These are phyloP conservation scores for Chloroclysta siterata DNA, from an alignment of 2,888 invertebrate genomes.

Conservation along the genomic window DNA sequence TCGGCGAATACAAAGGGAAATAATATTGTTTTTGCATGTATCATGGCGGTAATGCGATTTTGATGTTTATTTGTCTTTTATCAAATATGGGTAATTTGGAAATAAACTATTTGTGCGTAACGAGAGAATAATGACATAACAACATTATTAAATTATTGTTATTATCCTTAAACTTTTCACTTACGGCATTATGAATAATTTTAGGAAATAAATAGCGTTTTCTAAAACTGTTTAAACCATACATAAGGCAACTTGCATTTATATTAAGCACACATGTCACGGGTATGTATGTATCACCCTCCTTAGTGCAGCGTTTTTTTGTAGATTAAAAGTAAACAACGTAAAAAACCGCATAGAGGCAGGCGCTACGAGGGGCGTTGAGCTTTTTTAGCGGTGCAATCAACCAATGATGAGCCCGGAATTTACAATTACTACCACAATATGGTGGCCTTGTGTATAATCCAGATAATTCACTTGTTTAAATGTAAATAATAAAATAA, in stretches of 20 bases:
- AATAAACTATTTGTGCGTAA: conserved; percentile 8
- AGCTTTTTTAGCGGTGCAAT: conserved; percentile 65
- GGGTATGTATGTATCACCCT: conserved; percentile 3
- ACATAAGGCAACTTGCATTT: not conserved
- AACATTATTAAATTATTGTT: conserved; percentile 10
- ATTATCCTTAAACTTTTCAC: conserved; percentile 12
- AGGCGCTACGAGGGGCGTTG: conserved; percentile 66
- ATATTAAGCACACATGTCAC: not conserved
- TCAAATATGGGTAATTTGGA: conserved; percentile 39
- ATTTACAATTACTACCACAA: conserved; percentile 36
- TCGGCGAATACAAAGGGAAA: conserved; percentile 64
- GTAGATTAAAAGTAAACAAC: conserved; percentile 47
- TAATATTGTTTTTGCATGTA: conserved; percentile 69
- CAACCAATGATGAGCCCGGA: conserved; percentile 66
- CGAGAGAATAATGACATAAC: conserved; percentile 22
- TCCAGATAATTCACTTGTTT: not conserved
- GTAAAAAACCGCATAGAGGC: conserved; percentile 57
- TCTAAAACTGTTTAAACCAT: not conserved
- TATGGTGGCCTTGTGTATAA: not conserved
- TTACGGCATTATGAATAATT: conserved; percentile 1
- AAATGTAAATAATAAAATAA: too few relatives aligned
- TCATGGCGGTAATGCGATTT: conserved; percentile 63
- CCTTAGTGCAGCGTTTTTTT: conserved; percentile 39
- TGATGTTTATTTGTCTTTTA: conserved; percentile 64
- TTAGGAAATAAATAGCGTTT: not conserved